Evolutionary conservation across 1,140 invertebrate species (phyloP).

Genomic region (Aphaenogaster rudis): DNA sequence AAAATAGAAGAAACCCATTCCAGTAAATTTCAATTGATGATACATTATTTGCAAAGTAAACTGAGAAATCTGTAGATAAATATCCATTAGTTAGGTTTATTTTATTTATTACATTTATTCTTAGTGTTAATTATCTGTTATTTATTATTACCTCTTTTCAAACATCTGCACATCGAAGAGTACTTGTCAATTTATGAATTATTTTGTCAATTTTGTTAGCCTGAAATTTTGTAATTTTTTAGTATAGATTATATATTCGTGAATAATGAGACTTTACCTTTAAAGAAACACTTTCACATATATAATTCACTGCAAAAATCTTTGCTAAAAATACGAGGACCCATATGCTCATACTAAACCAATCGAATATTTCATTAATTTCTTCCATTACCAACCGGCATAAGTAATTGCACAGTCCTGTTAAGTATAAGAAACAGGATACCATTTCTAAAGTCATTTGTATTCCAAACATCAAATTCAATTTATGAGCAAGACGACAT

Average conservation of each 20-base stretch:
- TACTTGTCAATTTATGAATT: neutral
- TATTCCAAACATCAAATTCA: conserved; percentile 14
- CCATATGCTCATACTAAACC: neutral
- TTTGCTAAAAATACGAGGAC: neutral
- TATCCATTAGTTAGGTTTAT: neutral
- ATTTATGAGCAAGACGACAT: neutral
- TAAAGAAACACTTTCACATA: conserved; percentile 5
- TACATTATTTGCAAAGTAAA: neutral
- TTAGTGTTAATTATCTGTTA: neutral
- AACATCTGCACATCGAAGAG: neutral
- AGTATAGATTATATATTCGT: neutral
- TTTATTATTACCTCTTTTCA: conserved; percentile 19
- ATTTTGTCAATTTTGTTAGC: neutral
- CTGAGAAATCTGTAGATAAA: neutral
- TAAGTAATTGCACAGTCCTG: neutral
- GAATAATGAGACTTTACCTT: conserved; percentile 6
- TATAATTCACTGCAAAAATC: neutral
- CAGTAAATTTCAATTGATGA: no score
- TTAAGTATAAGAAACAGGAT: neutral
- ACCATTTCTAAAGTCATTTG: neutral
- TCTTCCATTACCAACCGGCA: neutral
- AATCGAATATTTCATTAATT: neutral
- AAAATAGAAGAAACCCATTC: no score
- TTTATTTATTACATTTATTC: neutral
- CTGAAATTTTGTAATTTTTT: neutral